Percentiles rank a stretch among this genome's conserved stretches.
Conservation (phyloP, 2,113 vertebrate genomes). For the Oryzias celebensis region DNA sequence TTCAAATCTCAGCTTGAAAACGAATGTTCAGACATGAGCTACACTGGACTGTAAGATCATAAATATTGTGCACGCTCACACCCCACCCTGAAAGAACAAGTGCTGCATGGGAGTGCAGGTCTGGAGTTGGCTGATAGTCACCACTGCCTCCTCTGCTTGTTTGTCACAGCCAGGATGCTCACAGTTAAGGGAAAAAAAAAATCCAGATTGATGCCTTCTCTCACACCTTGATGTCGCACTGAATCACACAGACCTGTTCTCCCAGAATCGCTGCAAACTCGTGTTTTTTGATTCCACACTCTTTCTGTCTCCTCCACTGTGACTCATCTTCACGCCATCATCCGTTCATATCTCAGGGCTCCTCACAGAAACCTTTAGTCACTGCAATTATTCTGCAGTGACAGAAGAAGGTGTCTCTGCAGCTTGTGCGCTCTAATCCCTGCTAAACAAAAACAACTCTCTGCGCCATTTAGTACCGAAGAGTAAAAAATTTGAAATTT, state of each 20-base stretch:
- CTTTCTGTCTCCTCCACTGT: background rate
- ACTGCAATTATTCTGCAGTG: background rate
- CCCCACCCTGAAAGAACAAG: slow-evolving; percentile 10
- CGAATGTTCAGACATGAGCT: slow-evolving; percentile 8
- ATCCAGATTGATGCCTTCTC: slow-evolving; percentile 15
- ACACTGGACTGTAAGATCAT: slow-evolving; percentile 17
- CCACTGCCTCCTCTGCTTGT: slow-evolving; percentile 17
- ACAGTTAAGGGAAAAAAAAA: slow-evolving; percentile 29
- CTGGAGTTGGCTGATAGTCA: slow-evolving; percentile 32
- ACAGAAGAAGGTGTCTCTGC: too few relatives aligned
- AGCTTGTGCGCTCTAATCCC: background rate
- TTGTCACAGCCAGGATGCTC: slow-evolving; percentile 28
- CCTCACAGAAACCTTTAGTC: slow-evolving; percentile 11
- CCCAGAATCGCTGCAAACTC: background rate
- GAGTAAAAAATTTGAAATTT: too few relatives aligned
- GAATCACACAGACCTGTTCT: slow-evolving; percentile 24
- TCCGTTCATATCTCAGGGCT: slow-evolving; percentile 5
- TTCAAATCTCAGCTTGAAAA: slow-evolving; percentile 34
- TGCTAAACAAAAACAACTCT: too few relatives aligned
- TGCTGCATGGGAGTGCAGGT: slow-evolving; percentile 28
- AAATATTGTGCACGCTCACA: slow-evolving; percentile 14
- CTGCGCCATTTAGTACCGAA: too few relatives aligned
- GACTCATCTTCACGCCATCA: slow-evolving; percentile 5
- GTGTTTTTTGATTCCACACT: background rate
- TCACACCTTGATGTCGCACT: slow-evolving; percentile 14